Base-by-base conservation (phyloP, 2,797 vertebrate species). In the Benthosema pterotum region DNA sequence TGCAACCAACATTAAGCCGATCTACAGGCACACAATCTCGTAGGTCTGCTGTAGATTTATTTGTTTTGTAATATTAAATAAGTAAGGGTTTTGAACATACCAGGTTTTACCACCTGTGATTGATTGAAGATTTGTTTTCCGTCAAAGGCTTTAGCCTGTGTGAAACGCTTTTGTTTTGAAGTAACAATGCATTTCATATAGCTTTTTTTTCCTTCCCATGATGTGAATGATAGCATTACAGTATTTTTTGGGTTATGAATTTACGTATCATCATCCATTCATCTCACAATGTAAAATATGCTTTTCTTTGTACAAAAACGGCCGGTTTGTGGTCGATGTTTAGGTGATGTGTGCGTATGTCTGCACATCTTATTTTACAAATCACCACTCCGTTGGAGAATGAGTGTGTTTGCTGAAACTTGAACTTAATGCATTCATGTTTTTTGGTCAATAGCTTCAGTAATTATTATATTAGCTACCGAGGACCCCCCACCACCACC, bases 161-260 rank as follows among this genome's bases (percentile, higher is more conserved):
- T 58, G 74, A 77, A 70, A 69, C 56, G 54, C 48, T 74, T 51
- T 57, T 59, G 59, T 67, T 75, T 72, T 84, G 53, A 72, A 74
- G 60, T 68, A 71, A 56, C 47, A 15, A 12, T 72, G 67, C 18
- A 57, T 65, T 49, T 42, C 51, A 52, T 52, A 67, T 58, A 16
- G 46, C 61, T 70, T 38, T 38, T 8, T 2, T 9, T 17, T 53
- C 16, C 76, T 57, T 62, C 67, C 55, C 43, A 68, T 69, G 43
- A 76, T 77, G 79, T 84, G 74, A 82, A 82, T n/a, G n/a, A n/a
- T 60, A 82, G 63, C 67, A 75, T 71, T 78, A 60, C 71, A 85
- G 77, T 89, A 83, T 88, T 85, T 79, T 71, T 67, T n/a, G n/a
- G 59, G 57, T 62, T 62, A 18, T 46, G 13, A 62, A 52, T 76